These are phyloP conservation scores for Platysteira castanea DNA, from an alignment of 2,113 vertebrate species.

Conservation along the genomic window DNA sequence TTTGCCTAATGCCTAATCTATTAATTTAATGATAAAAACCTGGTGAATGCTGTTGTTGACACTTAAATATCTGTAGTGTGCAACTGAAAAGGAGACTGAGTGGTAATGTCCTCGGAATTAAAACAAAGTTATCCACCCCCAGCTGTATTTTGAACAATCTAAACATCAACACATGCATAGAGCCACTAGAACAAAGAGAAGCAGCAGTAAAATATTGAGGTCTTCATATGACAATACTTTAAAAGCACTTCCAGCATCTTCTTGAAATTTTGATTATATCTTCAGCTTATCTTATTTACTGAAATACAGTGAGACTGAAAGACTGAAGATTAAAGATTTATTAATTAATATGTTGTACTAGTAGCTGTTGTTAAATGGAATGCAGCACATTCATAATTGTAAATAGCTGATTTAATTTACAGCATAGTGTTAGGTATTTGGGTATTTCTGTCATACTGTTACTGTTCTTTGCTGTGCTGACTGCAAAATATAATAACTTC, in stretches of 20 bases:
- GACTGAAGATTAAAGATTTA: constrained; percentile 43
- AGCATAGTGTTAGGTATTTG: constrained; percentile 60
- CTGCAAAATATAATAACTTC: constrained; percentile 88
- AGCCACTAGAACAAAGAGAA: neutral
- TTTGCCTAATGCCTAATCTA: neutral
- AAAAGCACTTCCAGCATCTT: neutral
- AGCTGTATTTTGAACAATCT: neutral
- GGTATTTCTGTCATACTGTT: constrained; percentile 67
- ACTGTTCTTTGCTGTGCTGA: constrained; percentile 75
- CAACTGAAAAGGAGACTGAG: neutral
- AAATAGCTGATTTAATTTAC: constrained; percentile 70
- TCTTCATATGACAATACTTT: neutral
- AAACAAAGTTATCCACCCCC: neutral
- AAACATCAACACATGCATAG: neutral
- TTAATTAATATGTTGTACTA: constrained; percentile 55
- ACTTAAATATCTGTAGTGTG: neutral
- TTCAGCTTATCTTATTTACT: neutral
- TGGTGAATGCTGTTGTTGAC: neutral
- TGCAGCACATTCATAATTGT: constrained; percentile 44
- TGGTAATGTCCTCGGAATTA: neutral
- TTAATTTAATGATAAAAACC: neutral
- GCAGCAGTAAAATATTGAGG: neutral
- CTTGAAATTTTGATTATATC: neutral
- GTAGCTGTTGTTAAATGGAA: constrained; percentile 50
- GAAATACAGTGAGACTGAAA: neutral